Conservation (phyloP, 2,797 vertebrate genomes). For the Pelodytes ibericus region DNA sequence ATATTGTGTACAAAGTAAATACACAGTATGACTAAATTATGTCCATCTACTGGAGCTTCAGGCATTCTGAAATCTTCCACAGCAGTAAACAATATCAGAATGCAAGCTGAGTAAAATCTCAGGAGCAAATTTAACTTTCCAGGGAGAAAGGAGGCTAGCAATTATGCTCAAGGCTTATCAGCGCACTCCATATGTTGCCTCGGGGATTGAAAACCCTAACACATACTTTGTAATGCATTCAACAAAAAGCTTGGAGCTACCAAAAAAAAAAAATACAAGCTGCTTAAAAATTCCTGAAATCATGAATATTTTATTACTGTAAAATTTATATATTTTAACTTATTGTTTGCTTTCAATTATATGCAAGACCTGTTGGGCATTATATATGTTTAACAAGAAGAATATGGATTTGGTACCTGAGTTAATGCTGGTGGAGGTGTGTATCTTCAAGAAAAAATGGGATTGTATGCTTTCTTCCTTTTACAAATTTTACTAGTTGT, state of each 20-base stretch:
- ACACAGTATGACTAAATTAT: slow-evolving; percentile 41
- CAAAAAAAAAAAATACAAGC: slow-evolving; percentile 31
- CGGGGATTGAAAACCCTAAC: slow-evolving; percentile 39
- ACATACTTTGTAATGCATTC: slow-evolving; percentile 44
- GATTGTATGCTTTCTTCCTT: too few relatives aligned
- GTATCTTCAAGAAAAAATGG: too few relatives aligned
- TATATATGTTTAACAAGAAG: background rate
- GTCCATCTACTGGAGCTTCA: slow-evolving; percentile 47
- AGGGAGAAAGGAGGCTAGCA: slow-evolving; percentile 13
- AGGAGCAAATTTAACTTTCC: slow-evolving; percentile 24
- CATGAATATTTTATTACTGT: slow-evolving; percentile 28
- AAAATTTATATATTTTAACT: slow-evolving; percentile 16
- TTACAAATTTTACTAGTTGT: too few relatives aligned
- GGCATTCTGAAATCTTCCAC: slow-evolving; percentile 43
- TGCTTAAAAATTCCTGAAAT: slow-evolving; percentile 40
- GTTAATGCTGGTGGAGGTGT: too few relatives aligned
- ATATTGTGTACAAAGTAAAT: slow-evolving; percentile 50
- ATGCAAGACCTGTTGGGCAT: background rate
- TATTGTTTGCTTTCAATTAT: slow-evolving; percentile 30
- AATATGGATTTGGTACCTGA: background rate
- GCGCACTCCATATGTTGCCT: slow-evolving; percentile 16
- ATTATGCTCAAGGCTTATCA: slow-evolving; percentile 54
- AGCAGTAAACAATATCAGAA: slow-evolving; percentile 59
- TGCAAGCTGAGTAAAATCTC: slow-evolving; percentile 51
- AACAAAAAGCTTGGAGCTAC: slow-evolving; percentile 31